A percentile compares a stretch with the other conserved stretches of the same genome.
Conservation (phyloP, 2,797 vertebrate genomes). For the Enoplosus armatus region DNA sequence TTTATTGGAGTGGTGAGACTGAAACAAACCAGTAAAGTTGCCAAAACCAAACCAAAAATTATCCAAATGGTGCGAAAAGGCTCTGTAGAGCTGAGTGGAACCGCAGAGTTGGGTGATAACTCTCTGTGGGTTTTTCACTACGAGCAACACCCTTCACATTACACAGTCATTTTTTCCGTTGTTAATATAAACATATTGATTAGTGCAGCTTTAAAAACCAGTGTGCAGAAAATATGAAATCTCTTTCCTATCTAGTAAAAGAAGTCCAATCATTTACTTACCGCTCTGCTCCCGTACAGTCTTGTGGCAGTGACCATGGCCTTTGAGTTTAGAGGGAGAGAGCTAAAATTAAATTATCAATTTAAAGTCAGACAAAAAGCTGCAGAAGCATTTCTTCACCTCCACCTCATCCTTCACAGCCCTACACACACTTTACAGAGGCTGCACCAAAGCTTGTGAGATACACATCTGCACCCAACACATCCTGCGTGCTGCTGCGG, state of each 20-base stretch:
- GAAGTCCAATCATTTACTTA: not conserved
- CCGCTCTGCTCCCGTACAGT: not conserved
- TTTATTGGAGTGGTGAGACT: not conserved
- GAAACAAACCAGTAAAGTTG: not conserved
- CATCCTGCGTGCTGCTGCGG: slow-evolving; percentile 13
- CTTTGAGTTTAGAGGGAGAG: slow-evolving; percentile 22
- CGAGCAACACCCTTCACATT: not conserved
- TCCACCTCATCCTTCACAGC: slow-evolving; percentile 24
- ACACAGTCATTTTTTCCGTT: not conserved
- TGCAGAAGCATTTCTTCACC: slow-evolving; percentile 31
- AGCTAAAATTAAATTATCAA: slow-evolving; percentile 61
- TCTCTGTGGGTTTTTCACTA: not conserved
- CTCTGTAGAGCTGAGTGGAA: not conserved
- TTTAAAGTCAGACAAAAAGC: slow-evolving; percentile 52
- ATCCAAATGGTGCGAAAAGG: not conserved
- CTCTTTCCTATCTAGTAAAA: not conserved
- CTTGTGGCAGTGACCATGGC: not conserved
- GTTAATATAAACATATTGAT: not conserved
- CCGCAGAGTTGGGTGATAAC: not conserved
- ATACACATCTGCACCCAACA: slow-evolving; percentile 30
- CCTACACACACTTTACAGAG: slow-evolving; percentile 14
- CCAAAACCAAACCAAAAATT: not conserved
- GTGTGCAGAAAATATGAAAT: not conserved
- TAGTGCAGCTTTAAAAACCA: not conserved
- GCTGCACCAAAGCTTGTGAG: slow-evolving; percentile 4